Evolutionary conservation across 2,888 invertebrate species (phyloP).

Genomic region (Rhogogaster chlorosoma): DNA sequence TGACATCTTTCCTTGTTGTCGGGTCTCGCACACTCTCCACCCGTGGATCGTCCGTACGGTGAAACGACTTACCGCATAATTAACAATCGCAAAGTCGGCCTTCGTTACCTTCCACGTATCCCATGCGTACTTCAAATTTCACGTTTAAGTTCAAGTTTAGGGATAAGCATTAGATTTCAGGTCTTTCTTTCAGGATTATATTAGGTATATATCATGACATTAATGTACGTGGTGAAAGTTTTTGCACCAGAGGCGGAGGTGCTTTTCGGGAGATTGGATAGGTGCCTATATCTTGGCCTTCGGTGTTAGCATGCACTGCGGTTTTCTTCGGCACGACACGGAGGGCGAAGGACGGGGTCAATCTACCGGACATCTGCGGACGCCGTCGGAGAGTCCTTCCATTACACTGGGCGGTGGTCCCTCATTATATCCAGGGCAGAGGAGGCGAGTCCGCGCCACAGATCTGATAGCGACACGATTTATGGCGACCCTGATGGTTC

Average conservation of each 20-base stretch:
- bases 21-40: constrained; percentile 55
- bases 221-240: no score
- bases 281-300: neutral
- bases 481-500: constrained; percentile 73
- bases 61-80: constrained; percentile 1
- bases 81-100: constrained; percentile 18
- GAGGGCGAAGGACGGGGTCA: constrained; percentile 56
- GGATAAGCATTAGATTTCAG: neutral
- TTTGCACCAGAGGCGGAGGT: no score
- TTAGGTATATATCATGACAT: no score
- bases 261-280: neutral
- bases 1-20: constrained; percentile 71
- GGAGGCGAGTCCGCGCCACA: constrained; percentile 63
- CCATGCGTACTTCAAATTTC: neutral
- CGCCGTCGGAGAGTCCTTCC: constrained; percentile 66
- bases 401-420: constrained; percentile 73
- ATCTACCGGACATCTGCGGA: constrained; percentile 64
- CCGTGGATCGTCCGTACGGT: neutral
- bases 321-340: constrained; percentile 52
- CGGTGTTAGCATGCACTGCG: constrained; percentile 15
- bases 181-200: no score
- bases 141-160: neutral
- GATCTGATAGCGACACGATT: constrained; percentile 72
- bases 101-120: neutral
- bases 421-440: constrained; percentile 72